Evolutionary conservation across 2,113 vertebrate genomes (phyloP).

Genomic region (Rhea americana): DNA sequence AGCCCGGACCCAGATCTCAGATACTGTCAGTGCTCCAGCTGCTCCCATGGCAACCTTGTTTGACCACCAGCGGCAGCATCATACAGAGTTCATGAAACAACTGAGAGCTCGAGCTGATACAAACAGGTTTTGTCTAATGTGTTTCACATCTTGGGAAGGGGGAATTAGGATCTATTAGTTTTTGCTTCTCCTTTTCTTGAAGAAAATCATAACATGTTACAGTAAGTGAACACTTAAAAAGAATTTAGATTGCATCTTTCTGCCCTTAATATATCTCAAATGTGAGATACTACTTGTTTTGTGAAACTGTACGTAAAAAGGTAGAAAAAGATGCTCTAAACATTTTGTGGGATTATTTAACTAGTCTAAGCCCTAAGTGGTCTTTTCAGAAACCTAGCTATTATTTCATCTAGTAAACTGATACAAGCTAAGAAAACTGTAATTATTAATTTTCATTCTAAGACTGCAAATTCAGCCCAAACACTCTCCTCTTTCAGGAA

Average conservation of each 20-base stretch:
- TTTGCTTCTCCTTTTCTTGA: background rate
- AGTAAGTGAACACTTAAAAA: background rate
- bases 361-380: background rate
- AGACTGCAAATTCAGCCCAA: background rate
- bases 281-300: background rate
- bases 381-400: background rate
- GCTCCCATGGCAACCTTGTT: constrained; percentile 64
- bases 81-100: constrained; percentile 69
- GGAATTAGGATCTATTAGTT: background rate
- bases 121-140: constrained; percentile 76
- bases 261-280: fast-evolving
- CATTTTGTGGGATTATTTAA: background rate
- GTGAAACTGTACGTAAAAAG: background rate
- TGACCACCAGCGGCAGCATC: constrained; percentile 75
- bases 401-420: background rate
- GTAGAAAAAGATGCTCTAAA: background rate
- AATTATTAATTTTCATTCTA: background rate
- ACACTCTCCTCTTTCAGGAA: constrained; percentile 69
- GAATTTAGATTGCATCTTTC: background rate
- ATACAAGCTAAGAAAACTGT: background rate
- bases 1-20: constrained; percentile 76
- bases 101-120: constrained; percentile 70
- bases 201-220: background rate
- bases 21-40: constrained; percentile 67
- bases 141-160: background rate